These are phyloP conservation scores for Choloepus didactylus DNA, from an alignment of 2,797 vertebrate genomes.

Conservation along the genomic window DNA sequence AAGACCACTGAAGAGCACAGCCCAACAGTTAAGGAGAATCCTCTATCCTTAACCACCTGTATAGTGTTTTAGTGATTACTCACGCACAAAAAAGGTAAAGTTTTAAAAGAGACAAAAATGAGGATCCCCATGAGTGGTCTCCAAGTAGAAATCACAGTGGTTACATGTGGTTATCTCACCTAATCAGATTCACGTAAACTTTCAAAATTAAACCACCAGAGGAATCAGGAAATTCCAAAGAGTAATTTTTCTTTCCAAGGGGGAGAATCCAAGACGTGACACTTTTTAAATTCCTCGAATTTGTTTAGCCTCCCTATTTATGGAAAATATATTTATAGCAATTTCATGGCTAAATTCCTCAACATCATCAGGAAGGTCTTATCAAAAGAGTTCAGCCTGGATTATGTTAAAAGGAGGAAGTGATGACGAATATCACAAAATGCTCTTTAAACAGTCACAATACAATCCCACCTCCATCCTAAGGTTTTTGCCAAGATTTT, in stretches of 20 bases:
- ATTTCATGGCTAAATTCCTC: constrained; percentile 86
- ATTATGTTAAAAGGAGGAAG: constrained; percentile 93
- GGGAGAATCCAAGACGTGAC: constrained; percentile 79
- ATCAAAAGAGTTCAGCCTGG: constrained; percentile 90
- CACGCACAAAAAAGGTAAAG: neutral
- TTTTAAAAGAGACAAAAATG: neutral
- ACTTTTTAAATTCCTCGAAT: constrained; percentile 77
- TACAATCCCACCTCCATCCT: constrained; percentile 6
- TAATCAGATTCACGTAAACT: constrained; percentile 32
- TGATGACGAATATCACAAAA: constrained; percentile 87
- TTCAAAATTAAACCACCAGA: constrained; percentile 79
- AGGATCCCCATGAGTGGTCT: neutral
- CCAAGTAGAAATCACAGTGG: neutral
- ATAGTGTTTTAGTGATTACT: neutral
- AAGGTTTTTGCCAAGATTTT: constrained; percentile 77
- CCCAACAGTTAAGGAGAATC: neutral
- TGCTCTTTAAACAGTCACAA: constrained; percentile 82
- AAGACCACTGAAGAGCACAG: neutral
- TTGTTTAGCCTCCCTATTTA: constrained; percentile 85
- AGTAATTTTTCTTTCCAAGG: constrained; percentile 77
- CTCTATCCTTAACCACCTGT: neutral
- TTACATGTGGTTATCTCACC: fast-evolving
- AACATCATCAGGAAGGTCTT: constrained; percentile 88
- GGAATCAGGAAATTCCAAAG: constrained; percentile 83
- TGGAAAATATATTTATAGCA: constrained; percentile 88